Evolutionary conservation across 1,140 invertebrate genomes (phyloP).

Genomic region (Cherax destructor): DNA sequence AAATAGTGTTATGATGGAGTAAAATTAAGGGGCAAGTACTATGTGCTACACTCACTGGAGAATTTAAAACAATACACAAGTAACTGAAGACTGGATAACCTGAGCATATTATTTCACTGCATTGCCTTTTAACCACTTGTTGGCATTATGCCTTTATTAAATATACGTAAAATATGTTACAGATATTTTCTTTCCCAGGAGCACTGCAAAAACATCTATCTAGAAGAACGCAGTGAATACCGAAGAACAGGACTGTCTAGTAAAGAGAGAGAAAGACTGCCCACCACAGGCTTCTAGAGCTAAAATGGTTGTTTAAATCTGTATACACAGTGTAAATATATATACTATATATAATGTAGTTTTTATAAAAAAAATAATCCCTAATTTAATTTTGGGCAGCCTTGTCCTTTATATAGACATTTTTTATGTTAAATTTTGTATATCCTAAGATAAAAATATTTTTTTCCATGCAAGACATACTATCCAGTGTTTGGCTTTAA

Average conservation of each 20-base stretch:
- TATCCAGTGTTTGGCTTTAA: too few relatives aligned
- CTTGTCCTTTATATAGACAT: too few relatives aligned
- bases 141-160: not conserved
- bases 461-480: too few relatives aligned
- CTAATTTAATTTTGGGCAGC: too few relatives aligned
- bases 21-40: too few relatives aligned
- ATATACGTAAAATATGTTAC: too few relatives aligned
- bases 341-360: slow-evolving; percentile 5
- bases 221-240: not conserved
- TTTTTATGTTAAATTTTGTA: too few relatives aligned
- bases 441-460: too few relatives aligned
- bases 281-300: not conserved
- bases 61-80: not conserved
- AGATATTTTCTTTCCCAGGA: not conserved
- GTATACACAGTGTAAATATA: not conserved
- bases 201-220: not conserved
- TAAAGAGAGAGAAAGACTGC: not conserved
- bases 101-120: not conserved
- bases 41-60: not conserved
- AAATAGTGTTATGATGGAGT: too few relatives aligned
- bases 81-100: not conserved
- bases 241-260: not conserved
- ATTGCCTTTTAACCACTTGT: not conserved
- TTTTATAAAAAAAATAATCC: not conserved
- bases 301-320: not conserved